A percentile compares a stretch with the other conserved stretches of the same genome.
These are phyloP conservation scores for Camponotus pennsylvanicus DNA, from an alignment of 1,140 invertebrate species.

Conservation along the genomic window DNA sequence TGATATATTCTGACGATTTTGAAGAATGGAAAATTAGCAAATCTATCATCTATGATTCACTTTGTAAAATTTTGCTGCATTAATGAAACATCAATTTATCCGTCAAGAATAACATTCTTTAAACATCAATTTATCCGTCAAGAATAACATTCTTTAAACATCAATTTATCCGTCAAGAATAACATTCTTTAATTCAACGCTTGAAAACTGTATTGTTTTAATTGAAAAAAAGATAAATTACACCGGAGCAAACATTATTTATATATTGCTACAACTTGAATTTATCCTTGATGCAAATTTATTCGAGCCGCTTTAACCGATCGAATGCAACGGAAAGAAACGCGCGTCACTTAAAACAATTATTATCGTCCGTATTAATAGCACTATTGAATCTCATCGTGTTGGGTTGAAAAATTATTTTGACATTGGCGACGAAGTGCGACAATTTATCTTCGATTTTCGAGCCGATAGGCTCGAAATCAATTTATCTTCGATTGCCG, in stretches of 20 bases:
- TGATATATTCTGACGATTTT: neutral
- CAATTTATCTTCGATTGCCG: slow-evolving; percentile 55
- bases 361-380: slow-evolving; percentile 53
- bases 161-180: neutral
- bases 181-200: neutral
- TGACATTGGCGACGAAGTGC: slow-evolving; percentile 31
- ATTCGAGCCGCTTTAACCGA: neutral
- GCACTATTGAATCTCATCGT: neutral
- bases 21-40: neutral
- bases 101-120: neutral
- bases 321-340: neutral
- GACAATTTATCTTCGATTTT: slow-evolving; percentile 48
- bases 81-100: neutral
- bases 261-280: neutral
- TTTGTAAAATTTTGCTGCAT: neutral
- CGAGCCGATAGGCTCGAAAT: neutral
- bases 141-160: neutral
- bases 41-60: slow-evolving; percentile 2
- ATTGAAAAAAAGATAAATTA: neutral
- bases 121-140: neutral
- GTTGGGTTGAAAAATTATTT: slow-evolving; percentile 61
- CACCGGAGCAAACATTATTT: neutral
- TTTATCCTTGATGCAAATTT: neutral
- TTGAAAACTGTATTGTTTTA: neutral
- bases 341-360: slow-evolving; percentile 37